Evolutionary conservation across 1,140 invertebrate species (phyloP), one percentile per base, ranked within the genome.

Genomic region (Zaprionus nigranus): DNA sequence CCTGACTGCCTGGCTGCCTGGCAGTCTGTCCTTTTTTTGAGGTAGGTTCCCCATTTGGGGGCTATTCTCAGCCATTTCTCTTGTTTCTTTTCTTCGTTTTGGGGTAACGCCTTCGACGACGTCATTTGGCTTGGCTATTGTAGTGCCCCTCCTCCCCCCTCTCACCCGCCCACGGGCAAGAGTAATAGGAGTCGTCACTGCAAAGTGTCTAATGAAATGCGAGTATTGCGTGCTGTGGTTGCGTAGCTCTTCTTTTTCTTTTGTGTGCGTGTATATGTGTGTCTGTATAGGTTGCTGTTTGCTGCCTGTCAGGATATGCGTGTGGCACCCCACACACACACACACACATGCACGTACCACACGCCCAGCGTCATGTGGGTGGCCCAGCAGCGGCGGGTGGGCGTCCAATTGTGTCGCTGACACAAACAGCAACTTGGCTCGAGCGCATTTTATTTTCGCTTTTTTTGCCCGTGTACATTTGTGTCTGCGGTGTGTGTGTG

Each of bases 171-270:
- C 6, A 30, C 28, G 7, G 56, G 78, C 76, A 79, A 85, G 85
- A 88, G 84, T 90, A 90, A 88, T 87, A 87, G 84, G 78, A 87
- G 73, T 90, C 86, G 85, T 90, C 85, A 84, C 63, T 90, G 76
- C 81, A 84, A 90, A 90, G 85, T 90, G 85, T 90, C 85, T 90
- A 90, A 90, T 90, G 85, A 90, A 90, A 90, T 90, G 85, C 85
- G 85, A 90, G 79, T 82, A 85, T 90, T 90, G 85, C 85, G 85
- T 90, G 85, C 71, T 90, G 85, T 84, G 85, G 85, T 88, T 87
- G 78, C 84, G 84, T 87, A 83, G 84, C 80, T 78, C 84, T 88
- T 80, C 68, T 69, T 30, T 71, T 70, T 12, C 38, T 60, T 60
- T 11, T 13, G 2, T 11, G 9, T 60, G 5, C 53, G 26, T 20